Percentiles rank a stretch among this genome's conserved stretches.
phyloP scores from a whole-genome alignment of 2,113 vertebrate species.

The Calyptomena viridis region DNA sequence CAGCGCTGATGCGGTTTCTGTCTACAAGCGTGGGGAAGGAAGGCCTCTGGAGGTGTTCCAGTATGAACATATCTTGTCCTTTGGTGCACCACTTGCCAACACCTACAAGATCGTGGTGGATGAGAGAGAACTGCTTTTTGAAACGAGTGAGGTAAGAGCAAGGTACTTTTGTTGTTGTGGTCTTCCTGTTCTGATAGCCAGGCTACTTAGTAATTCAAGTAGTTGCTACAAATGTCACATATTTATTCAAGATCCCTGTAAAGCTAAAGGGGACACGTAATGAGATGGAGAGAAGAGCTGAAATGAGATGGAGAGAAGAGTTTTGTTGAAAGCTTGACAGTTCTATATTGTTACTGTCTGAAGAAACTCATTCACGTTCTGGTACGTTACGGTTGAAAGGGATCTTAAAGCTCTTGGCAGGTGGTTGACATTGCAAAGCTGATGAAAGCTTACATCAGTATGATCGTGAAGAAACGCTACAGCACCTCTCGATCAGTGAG shows the following conservation, averaged over 20 bases:
- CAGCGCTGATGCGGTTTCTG: constrained; percentile 88
- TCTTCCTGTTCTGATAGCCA: neutral
- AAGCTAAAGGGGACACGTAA: neutral
- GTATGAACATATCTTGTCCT: constrained; percentile 94
- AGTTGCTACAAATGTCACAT: neutral
- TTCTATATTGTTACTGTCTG: neutral
- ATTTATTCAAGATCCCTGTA: neutral
- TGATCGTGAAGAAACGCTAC: constrained; percentile 97
- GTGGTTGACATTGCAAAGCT: constrained; percentile 97
- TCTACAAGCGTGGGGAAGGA: constrained; percentile 93
- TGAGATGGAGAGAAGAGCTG: neutral
- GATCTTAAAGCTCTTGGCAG: too few species aligned
- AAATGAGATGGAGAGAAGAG: neutral
- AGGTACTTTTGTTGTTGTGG: neutral
- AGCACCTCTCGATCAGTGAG: constrained; percentile 91
- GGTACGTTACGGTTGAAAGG: too few species aligned
- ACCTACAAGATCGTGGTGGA: constrained; percentile 94
- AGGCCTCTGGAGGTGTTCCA: constrained; percentile 90
- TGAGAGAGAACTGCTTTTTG: constrained; percentile 90
- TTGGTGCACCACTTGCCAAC: constrained; percentile 90
- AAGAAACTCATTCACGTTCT: neutral
- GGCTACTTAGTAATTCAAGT: neutral
- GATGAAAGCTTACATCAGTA: constrained; percentile 99
- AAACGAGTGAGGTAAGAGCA: constrained; percentile 87
- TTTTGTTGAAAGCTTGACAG: neutral